Evolutionary conservation across 1,140 invertebrate genomes (phyloP).

Genomic region (Glomeris maerens): DNA sequence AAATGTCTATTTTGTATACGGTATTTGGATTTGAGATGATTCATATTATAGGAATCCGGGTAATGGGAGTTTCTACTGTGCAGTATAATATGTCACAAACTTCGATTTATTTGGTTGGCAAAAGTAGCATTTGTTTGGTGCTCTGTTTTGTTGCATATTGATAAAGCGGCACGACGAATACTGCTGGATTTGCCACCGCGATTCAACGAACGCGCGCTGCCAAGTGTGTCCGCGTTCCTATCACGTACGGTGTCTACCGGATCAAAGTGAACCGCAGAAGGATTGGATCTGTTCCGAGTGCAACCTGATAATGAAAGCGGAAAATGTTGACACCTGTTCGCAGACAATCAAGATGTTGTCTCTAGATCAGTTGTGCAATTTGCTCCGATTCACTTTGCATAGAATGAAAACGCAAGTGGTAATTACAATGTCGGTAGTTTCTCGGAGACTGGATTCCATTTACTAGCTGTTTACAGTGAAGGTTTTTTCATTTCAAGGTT

Average conservation of each 20-base stretch:
- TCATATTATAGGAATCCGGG: too few relatives aligned
- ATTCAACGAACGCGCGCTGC: slow-evolving; percentile 46
- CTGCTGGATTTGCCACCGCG: slow-evolving; percentile 67
- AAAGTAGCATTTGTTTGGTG: too few relatives aligned
- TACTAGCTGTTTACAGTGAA: neutral
- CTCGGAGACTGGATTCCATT: slow-evolving; percentile 2
- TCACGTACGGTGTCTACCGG: slow-evolving; percentile 58
- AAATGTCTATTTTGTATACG: too few relatives aligned
- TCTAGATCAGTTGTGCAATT: slow-evolving; percentile 52
- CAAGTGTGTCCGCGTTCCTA: slow-evolving; percentile 70
- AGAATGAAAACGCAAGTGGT: slow-evolving; percentile 60
- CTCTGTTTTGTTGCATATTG: too few relatives aligned
- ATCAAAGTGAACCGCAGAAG: slow-evolving; percentile 36
- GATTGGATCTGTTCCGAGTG: slow-evolving; percentile 82
- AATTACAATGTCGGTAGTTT: slow-evolving; percentile 30
- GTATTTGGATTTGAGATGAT: too few relatives aligned
- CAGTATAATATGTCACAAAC: too few relatives aligned
- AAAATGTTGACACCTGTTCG: slow-evolving; percentile 57
- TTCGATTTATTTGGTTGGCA: too few relatives aligned
- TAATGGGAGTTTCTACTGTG: too few relatives aligned
- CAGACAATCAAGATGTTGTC: slow-evolving; percentile 53
- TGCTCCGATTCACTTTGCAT: slow-evolving; percentile 56
- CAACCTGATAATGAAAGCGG: slow-evolving; percentile 56
- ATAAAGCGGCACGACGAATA: slow-evolving; percentile 46
- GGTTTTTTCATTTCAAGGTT: neutral